phyloP scores from a whole-genome alignment of 2,888 invertebrate genomes.

The Penaeus monodon region DNA sequence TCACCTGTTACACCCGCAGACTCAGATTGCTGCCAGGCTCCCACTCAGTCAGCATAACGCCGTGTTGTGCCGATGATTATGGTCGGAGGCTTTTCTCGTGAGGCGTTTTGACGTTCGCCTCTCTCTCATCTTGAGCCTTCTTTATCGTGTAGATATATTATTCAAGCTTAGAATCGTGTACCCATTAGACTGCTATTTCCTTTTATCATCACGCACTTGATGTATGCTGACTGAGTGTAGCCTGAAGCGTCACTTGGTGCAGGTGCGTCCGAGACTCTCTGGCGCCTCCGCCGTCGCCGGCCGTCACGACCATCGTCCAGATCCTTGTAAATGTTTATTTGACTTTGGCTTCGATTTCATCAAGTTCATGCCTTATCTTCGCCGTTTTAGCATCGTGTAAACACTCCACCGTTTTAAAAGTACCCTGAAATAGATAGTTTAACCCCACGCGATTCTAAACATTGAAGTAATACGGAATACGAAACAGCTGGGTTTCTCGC shows the following conservation, averaged over 20 bases:
- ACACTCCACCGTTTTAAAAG: too few relatives aligned
- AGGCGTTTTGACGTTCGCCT: too few relatives aligned
- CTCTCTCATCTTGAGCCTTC: too few relatives aligned
- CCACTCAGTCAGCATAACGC: slow-evolving; percentile 26
- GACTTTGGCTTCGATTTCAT: slow-evolving; percentile 13
- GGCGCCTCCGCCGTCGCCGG: slow-evolving; percentile 19
- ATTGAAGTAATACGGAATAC: neutral
- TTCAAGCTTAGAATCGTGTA: neutral
- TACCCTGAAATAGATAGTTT: too few relatives aligned
- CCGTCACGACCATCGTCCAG: slow-evolving; percentile 15
- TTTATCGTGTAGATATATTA: neutral
- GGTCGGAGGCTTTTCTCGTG: too few relatives aligned
- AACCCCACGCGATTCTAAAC: too few relatives aligned
- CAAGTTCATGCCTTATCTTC: too few relatives aligned
- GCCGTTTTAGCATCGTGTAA: too few relatives aligned
- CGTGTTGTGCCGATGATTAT: too few relatives aligned
- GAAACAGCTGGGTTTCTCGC: slow-evolving; percentile 3
- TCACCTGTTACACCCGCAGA: slow-evolving; percentile 23
- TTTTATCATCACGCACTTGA: neutral
- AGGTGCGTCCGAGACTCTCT: slow-evolving; percentile 29
- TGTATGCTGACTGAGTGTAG: slow-evolving; percentile 17
- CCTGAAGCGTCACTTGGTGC: slow-evolving; percentile 8
- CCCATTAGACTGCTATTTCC: neutral
- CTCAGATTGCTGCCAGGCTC: neutral
- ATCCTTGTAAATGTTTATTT: neutral